Evolutionary conservation across 1,140 invertebrate species (phyloP), one percentile per base, ranked within the genome.

Genomic region (Sitodiplosis mosellana): DNA sequence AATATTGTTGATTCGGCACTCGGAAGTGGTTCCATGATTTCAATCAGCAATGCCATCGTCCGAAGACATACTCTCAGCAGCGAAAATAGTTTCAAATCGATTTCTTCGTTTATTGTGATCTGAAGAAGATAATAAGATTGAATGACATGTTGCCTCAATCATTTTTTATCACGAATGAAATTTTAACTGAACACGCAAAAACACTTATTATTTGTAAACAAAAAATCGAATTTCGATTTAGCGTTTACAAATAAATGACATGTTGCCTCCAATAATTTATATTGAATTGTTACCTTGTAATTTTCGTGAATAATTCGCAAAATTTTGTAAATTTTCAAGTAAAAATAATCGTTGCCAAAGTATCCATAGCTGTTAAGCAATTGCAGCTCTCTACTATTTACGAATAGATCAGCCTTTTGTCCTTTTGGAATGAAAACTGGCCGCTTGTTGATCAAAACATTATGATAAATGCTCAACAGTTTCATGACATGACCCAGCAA

Each of bases 281-380:
- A 46, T 47, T 15, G 27, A 36, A 33, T 15, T 49, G 55, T 61
- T 64, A 78, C 77, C 64, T 80, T 81, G 59, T 86, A 87, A 67
- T 81, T 85, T 11, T 72, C 71, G 65, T 82, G 80, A 36, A 81
- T 76, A 52, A 73, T 74, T 64, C 72, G 78, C 19, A 87, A 59
- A 22, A 78, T 72, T 34, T 83, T 80, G 60, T 81, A 78, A 46
- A 87, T 65, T 61, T 81, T 82, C 56, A 80, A 66, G 60, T 87
- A 87, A 65, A 87, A 79, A 19, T 79, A 75, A 44, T 72, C 65
- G 54, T 70, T 71, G 47, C 68, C 63, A 62, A 85, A 86, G 48
- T 69, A 61, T 47, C 78, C 79, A 50, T 76, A 61, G 17, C 60
- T 54, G 49, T 56, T 65, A 47, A 60, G 46, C 42, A 54, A 27